Evolutionary conservation across 2,797 vertebrate genomes (phyloP), one percentile per base, ranked within the genome.

Genomic region (Apogon hyalosoma): DNA sequence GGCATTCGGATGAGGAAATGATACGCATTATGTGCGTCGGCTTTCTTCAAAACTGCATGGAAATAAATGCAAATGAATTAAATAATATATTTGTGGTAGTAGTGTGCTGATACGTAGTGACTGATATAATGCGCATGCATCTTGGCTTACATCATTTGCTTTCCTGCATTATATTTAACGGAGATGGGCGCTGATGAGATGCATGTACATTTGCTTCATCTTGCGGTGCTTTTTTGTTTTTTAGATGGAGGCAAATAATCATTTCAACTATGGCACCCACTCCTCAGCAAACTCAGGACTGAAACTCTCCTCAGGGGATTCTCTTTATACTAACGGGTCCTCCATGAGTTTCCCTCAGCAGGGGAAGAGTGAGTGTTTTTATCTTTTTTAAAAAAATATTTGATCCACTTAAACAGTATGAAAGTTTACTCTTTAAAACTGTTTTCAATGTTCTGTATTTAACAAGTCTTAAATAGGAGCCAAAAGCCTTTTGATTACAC

Each of bases 241-340:
- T 11, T 80, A 98, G 97, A 98, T 99, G 97, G 97, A 98, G 90
- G 94, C 97, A 76, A 98, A 97, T 93, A 95, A 96, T 92, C 96
- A 94, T 94, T 96, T 97, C 91, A 95, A 95, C 91, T 98, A 96
- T 89, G 92, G 95, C 89, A 95, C 94, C 92, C 95, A 96, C 92
- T 90, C 96, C 85, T 94, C 96, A 79, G 87, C 95, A 91, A 96
- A 96, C 96, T 97, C 97, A 96, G 96, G 96, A 96, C 93, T 96
- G 91, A 98, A 98, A 95, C 95, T 93, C 94, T 95, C 96, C 93
- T 96, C 96, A 93, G 96, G 96, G 94, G 97, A 98, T 93, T 93
- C 93, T 90, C 94, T 95, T 90, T 98, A 96, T 91, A 75, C 95
- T 89, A 97, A 97, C 91, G 93, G 96, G 92, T 94, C 96, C 92